Evolutionary conservation across 1,140 invertebrate genomes (phyloP).

Genomic region (Muscidifurax raptorellus): DNA sequence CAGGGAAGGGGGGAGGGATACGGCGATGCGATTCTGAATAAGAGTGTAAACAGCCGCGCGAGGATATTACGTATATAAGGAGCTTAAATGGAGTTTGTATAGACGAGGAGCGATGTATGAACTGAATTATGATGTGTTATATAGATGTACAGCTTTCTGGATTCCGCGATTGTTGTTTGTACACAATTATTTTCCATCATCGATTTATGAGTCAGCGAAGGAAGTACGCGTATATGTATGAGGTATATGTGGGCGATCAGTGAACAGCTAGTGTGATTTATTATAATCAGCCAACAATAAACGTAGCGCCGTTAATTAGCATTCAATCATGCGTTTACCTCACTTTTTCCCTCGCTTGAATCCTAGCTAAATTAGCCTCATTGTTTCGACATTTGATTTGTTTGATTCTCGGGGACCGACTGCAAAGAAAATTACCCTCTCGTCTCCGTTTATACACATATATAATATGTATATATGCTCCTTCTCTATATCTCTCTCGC

Average conservation of each 20-base stretch:
- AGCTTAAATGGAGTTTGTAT: conserved; percentile 5
- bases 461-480: background rate
- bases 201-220: background rate
- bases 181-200: background rate
- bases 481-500: conserved; percentile 29
- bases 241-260: background rate
- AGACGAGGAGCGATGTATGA: background rate
- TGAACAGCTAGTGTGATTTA: background rate
- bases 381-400: conserved; percentile 45
- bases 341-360: background rate
- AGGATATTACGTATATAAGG: background rate
- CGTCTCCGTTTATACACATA: background rate
- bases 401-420: background rate
- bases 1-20: background rate
- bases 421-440: conserved; percentile 25
- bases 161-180: no score
- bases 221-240: no score
- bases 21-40: background rate
- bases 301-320: background rate
- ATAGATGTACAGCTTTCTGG: no score
- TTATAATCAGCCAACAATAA: background rate
- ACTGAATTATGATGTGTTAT: no score
- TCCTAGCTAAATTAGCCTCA: conserved; percentile 18
- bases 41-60: background rate
- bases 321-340: background rate